phyloP scores from a whole-genome alignment of 1,140 invertebrate species.

The Phenacoccus solenopsis region DNA sequence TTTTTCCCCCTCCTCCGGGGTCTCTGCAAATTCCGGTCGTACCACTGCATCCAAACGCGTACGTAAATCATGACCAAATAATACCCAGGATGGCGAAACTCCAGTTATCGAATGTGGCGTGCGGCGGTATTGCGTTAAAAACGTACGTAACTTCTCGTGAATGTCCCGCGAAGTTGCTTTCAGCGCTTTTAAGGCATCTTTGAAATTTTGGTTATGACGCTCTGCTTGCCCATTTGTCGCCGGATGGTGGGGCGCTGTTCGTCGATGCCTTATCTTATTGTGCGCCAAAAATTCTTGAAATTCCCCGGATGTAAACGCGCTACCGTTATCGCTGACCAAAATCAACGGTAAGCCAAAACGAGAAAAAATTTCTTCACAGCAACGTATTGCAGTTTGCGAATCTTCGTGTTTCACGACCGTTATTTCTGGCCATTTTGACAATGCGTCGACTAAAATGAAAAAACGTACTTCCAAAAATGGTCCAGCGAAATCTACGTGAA shows the following conservation, averaged over 20 bases:
- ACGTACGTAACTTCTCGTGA: no score
- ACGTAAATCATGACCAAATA: no score
- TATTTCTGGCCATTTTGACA: conserved; percentile 12
- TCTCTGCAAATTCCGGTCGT: no score
- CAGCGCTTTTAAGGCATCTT: no score
- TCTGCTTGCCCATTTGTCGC: no score
- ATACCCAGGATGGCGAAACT: neutral
- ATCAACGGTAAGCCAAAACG: neutral
- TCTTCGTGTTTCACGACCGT: neutral
- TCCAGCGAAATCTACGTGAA: conserved; percentile 7
- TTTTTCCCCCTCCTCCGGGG: no score
- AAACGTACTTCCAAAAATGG: neutral
- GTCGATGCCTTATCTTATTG: neutral
- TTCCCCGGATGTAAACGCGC: neutral
- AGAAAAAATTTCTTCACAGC: no score
- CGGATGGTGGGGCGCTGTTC: no score
- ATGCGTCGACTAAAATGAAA: conserved; percentile 8
- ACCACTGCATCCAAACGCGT: no score
- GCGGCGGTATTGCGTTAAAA: no score
- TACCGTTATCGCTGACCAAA: conserved; percentile 3
- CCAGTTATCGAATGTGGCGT: neutral
- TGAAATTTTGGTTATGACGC: no score
- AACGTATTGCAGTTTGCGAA: neutral
- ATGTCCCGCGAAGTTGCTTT: no score
- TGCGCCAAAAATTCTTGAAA: neutral